Percentiles rank a stretch among this genome's conserved stretches.
These are phyloP conservation scores for Pyxicephalus adspersus DNA, from an alignment of 2,113 vertebrate genomes.

Conservation along the genomic window DNA sequence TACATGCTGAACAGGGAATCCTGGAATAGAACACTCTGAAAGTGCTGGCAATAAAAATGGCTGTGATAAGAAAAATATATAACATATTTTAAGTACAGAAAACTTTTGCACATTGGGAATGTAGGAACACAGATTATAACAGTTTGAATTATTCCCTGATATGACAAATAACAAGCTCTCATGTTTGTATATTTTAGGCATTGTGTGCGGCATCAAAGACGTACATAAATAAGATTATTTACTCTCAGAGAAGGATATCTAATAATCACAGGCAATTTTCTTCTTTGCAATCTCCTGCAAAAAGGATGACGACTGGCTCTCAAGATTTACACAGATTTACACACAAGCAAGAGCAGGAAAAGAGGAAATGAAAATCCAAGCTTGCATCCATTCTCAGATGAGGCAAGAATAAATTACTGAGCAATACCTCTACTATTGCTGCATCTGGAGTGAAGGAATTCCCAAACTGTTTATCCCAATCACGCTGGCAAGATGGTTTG, in stretches of 20 bases:
- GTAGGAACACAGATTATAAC: background rate
- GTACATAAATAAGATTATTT: conserved; percentile 15
- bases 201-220: background rate
- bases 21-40: too few species aligned
- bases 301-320: background rate
- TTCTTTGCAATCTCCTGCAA: background rate
- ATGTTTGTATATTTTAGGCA: too few species aligned
- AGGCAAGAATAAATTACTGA: background rate
- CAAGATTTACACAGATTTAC: conserved; percentile 13
- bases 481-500: background rate
- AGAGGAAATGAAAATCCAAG: conserved; percentile 1
- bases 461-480: conserved; percentile 13
- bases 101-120: background rate
- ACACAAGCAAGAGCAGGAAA: background rate
- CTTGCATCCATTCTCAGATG: background rate
- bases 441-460: conserved; percentile 15
- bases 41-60: too few species aligned
- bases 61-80: too few species aligned
- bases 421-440: background rate
- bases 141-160: background rate
- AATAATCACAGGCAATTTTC: conserved; percentile 11
- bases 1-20: too few species aligned
- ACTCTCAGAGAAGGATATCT: background rate
- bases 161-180: too few species aligned
- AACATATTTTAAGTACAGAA: too few species aligned